Conservation (phyloP, 2,888 invertebrate genomes). For the Helobdella robusta region DNA sequence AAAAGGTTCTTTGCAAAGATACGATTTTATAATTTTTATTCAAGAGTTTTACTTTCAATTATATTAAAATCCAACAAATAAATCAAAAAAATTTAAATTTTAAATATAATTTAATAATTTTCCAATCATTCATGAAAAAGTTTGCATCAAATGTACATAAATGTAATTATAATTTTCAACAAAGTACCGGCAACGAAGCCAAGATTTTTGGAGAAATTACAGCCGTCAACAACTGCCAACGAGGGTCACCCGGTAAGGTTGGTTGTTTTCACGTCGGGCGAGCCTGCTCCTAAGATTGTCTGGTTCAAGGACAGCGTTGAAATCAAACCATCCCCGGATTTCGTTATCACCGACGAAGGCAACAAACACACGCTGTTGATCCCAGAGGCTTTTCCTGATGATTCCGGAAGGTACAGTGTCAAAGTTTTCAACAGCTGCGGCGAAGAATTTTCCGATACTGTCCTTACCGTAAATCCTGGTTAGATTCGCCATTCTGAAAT, state of each 20-base stretch:
- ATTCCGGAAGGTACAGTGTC: constrained; percentile 48
- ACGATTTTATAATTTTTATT: background rate
- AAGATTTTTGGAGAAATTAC: constrained; percentile 68
- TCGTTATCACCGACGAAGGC: constrained; percentile 54
- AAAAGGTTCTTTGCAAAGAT: constrained; percentile 49
- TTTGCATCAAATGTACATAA: too few relatives aligned
- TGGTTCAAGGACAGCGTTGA: constrained; percentile 48
- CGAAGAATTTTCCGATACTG: constrained; percentile 32
- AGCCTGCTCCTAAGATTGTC: constrained; percentile 44
- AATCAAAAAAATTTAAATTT: background rate
- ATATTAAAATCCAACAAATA: too few relatives aligned
- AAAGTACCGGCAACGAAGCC: too few relatives aligned
- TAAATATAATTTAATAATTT: constrained; percentile 1
- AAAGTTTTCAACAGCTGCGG: constrained; percentile 46
- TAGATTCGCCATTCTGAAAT: too few relatives aligned
- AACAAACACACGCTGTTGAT: constrained; percentile 60
- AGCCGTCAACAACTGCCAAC: constrained; percentile 57
- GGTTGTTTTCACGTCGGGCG: constrained; percentile 44
- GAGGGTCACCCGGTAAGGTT: constrained; percentile 46
- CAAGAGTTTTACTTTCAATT: background rate
- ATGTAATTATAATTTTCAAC: too few relatives aligned
- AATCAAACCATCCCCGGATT: constrained; percentile 51
- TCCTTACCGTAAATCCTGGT: constrained; percentile 3
- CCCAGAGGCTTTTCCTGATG: constrained; percentile 56
- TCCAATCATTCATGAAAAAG: background rate